Percentiles rank a stretch among this genome's conserved stretches.
These are phyloP conservation scores for Cyanistes caeruleus DNA, from an alignment of 2,113 vertebrate genomes.

Conservation along the genomic window DNA sequence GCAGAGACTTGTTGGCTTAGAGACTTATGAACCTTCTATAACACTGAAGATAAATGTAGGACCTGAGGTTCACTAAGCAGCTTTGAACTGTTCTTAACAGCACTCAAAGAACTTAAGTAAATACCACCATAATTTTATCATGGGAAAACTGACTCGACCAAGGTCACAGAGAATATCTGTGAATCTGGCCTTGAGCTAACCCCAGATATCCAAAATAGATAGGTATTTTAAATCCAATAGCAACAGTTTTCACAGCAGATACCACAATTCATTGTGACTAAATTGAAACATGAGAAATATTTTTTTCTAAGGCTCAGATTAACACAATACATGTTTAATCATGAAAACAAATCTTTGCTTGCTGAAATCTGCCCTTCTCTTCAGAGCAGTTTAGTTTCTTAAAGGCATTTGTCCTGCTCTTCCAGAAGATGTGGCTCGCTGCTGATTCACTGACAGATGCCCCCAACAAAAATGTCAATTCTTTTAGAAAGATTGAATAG, in stretches of 20 bases:
- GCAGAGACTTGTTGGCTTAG: neutral
- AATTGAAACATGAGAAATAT: neutral
- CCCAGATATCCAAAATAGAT: neutral
- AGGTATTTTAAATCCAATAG: neutral
- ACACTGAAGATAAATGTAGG: neutral
- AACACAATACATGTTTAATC: neutral
- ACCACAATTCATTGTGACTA: neutral
- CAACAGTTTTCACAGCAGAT: neutral
- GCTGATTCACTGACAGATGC: neutral
- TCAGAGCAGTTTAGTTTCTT: neutral
- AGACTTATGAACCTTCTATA: neutral
- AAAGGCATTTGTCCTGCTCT: neutral
- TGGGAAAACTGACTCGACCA: neutral
- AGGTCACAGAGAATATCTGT: neutral
- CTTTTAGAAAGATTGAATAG: neutral
- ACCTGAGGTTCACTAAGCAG: neutral
- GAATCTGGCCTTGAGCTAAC: slow-evolving; percentile 4
- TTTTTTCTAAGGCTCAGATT: neutral
- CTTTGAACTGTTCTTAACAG: slow-evolving; percentile 1
- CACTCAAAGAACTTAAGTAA: neutral
- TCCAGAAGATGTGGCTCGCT: neutral
- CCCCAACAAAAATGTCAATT: neutral
- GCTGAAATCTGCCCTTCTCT: neutral
- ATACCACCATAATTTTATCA: neutral
- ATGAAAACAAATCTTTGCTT: neutral